A percentile compares a stretch with the other conserved stretches of the same genome.
Conservation (phyloP, 1,140 invertebrate genomes). For the Euura lappo region DNA sequence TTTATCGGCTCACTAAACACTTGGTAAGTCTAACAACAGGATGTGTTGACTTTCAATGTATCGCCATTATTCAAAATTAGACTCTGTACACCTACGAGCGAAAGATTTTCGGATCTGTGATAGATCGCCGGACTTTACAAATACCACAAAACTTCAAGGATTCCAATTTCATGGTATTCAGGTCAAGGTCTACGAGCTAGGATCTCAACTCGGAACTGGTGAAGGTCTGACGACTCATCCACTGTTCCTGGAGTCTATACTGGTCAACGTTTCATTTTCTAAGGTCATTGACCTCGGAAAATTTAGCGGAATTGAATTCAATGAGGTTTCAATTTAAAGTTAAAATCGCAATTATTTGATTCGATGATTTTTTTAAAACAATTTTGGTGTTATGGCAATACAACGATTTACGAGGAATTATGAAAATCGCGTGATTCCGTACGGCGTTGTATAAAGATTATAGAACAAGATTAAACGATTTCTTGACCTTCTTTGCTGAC, state of each 20-base stretch:
- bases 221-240: not conserved
- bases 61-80: not conserved
- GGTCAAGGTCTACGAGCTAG: conserved; percentile 4
- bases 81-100: not conserved
- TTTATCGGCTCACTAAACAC: not conserved
- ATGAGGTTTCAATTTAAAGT: too few species aligned
- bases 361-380: too few species aligned
- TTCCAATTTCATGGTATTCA: not conserved
- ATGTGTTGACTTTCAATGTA: not conserved
- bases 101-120: too few species aligned
- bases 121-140: too few species aligned
- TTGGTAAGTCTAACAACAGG: not conserved
- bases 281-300: not conserved
- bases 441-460: too few species aligned
- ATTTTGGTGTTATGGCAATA: too few species aligned
- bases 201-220: not conserved
- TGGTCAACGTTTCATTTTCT: not conserved
- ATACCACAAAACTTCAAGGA: not conserved
- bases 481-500: too few species aligned
- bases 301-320: not conserved
- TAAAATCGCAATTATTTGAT: too few species aligned
- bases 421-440: too few species aligned
- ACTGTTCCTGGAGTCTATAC: not conserved
- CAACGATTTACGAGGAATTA: too few species aligned
- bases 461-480: too few species aligned